Evolutionary conservation across 1,140 invertebrate species (phyloP), one percentile per base, ranked within the genome.

Genomic region (Halotydeus destructor): DNA sequence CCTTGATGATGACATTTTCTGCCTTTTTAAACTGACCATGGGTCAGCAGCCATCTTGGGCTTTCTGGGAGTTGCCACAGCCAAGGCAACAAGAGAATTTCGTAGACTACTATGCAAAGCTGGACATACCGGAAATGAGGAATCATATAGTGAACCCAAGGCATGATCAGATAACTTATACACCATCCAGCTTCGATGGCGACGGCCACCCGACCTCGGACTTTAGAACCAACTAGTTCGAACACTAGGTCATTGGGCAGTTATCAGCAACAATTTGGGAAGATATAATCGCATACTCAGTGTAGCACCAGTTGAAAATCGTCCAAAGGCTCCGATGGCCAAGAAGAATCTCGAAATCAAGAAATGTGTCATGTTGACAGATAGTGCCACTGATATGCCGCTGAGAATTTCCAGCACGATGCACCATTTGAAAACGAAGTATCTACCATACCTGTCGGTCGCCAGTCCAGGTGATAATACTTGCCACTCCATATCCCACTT

Each of bases 401-500:
- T 18, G 1, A 19, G 8, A 26, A 44, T 8, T 46, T 36, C 25
- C 35, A 45, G 31, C 16, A 24, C 30, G 27, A 27, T 14, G 52
- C 37, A 51, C 45, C 54, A 11, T 50, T 44, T 26, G 44, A 41
- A 2, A 47, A 52, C 46, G 8, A 24, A 32, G 5, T 23, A 23
- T 2, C 45, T 27, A 22, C 45, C 52, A 57, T 55, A 73, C 63
- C 76, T 84, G 57, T 86, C 81, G 41, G 16, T 47, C 46, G 32
- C 43, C 38, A 1, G 45, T 26, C 6, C 34, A 23, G 37, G 84
- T 78, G 30, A 77, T 58, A 27, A 83, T 68, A 33, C 77, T 78
- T 21, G 79, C 78, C 47, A 79, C 49, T 52, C 82, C 69, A 33
- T 79, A 76, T 43, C 82, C 82, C 43, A 75, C 59, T 76, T 84